Conservation (phyloP, 2,888 invertebrate genomes). For the Priocnemis perturbator region DNA sequence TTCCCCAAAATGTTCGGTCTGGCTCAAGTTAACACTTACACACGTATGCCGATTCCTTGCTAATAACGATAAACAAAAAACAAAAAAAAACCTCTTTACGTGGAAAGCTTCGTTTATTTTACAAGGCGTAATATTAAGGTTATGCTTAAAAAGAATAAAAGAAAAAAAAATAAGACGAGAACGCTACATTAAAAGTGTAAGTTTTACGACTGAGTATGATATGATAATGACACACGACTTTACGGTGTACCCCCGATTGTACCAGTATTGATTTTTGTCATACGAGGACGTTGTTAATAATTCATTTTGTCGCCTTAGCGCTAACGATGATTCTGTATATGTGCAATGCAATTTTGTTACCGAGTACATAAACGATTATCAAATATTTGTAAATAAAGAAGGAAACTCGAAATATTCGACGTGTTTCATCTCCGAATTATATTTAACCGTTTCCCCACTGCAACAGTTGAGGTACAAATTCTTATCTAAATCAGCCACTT, state of each 20-base stretch:
- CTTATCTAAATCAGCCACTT: too few relatives aligned
- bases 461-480: too few relatives aligned
- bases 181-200: constrained; percentile 48
- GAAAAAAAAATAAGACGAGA: constrained; percentile 15
- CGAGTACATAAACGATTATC: constrained; percentile 67
- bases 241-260: constrained; percentile 39
- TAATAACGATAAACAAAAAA: constrained; percentile 9
- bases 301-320: constrained; percentile 63
- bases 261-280: constrained; percentile 61
- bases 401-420: constrained; percentile 39
- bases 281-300: constrained; percentile 56
- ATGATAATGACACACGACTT: constrained; percentile 49
- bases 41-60: constrained; percentile 24
- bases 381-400: constrained; percentile 72
- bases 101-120: constrained; percentile 13
- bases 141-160: constrained; percentile 41
- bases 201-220: constrained; percentile 61
- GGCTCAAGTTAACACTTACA: constrained; percentile 44
- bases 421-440: too few relatives aligned
- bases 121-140: constrained; percentile 38
- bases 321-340: constrained; percentile 68
- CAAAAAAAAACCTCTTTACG: constrained; percentile 12
- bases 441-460: too few relatives aligned
- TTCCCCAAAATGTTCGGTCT: constrained; percentile 54
- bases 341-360: constrained; percentile 73